Conservation (phyloP, 2,797 vertebrate genomes). For the Gallinago solitaria region DNA sequence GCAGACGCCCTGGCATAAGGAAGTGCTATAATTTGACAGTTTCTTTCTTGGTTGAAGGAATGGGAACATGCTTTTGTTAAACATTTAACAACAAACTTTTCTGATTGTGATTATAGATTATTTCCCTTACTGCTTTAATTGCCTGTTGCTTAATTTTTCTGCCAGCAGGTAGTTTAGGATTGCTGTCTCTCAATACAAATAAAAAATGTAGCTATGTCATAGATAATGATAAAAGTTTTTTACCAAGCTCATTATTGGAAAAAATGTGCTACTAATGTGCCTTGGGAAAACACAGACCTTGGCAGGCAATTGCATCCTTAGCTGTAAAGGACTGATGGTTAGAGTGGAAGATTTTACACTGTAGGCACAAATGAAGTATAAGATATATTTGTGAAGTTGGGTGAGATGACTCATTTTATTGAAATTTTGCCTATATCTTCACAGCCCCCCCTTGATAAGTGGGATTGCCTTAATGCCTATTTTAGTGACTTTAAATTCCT, state of each 20-base stretch:
- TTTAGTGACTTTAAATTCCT: background rate
- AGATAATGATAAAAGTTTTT: background rate
- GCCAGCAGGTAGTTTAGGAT: background rate
- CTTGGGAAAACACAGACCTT: background rate
- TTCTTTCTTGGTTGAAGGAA: background rate
- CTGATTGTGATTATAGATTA: background rate
- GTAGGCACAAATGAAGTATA: background rate
- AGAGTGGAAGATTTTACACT: background rate
- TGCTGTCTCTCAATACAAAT: background rate
- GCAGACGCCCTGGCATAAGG: background rate
- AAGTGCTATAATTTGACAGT: background rate
- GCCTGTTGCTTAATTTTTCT: background rate
- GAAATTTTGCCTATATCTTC: constrained; percentile 14
- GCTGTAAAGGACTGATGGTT: background rate
- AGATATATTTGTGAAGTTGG: constrained; percentile 5
- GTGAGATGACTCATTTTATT: constrained; percentile 32
- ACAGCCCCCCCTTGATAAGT: background rate
- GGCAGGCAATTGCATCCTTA: background rate
- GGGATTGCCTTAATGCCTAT: background rate
- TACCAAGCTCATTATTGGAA: background rate
- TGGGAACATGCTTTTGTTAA: background rate
- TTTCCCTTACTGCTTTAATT: constrained; percentile 10
- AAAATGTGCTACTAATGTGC: background rate
- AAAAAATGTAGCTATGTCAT: background rate
- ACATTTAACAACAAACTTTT: background rate